Conservation (phyloP, 2,113 vertebrate genomes). For the Ophthalmolycus amberensis region DNA sequence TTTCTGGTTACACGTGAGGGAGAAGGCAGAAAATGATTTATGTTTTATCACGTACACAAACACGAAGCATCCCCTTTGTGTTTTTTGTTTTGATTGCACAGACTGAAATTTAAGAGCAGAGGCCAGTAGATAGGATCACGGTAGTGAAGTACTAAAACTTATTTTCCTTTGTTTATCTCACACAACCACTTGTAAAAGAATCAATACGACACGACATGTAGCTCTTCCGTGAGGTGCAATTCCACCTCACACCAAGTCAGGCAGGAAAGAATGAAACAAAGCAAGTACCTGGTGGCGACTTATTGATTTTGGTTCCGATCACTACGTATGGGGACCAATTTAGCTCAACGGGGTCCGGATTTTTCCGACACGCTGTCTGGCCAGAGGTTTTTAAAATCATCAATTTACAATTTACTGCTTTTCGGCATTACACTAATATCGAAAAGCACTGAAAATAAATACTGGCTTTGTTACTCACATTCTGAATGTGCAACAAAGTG, state of each 20-base stretch:
- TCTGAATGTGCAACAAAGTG: neutral
- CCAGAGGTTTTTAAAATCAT: neutral
- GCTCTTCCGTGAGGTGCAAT: conserved; percentile 4
- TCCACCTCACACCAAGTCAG: neutral
- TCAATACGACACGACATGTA: conserved; percentile 33
- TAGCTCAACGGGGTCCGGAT: conserved; percentile 5
- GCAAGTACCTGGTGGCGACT: conserved; percentile 16
- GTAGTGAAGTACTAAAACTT: conserved; percentile 18
- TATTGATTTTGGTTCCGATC: conserved; percentile 57
- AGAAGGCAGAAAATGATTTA: neutral
- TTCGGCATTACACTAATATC: conserved; percentile 15
- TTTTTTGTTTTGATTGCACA: conserved; percentile 9
- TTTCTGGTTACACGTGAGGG: neutral
- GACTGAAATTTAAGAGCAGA: neutral
- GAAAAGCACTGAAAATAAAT: conserved; percentile 28
- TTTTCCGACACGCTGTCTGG: neutral
- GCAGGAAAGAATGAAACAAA: conserved; percentile 34
- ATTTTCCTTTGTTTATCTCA: conserved; percentile 31
- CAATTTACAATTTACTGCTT: neutral
- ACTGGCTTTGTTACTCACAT: conserved; percentile 9
- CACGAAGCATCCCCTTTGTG: neutral
- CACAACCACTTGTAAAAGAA: conserved; percentile 29
- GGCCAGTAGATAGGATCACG: neutral
- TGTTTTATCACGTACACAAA: neutral
- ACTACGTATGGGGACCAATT: conserved; percentile 46